These are phyloP conservation scores for Enteromius radiatus DNA, from an alignment of 2,797 vertebrate species.

Conservation along the genomic window DNA sequence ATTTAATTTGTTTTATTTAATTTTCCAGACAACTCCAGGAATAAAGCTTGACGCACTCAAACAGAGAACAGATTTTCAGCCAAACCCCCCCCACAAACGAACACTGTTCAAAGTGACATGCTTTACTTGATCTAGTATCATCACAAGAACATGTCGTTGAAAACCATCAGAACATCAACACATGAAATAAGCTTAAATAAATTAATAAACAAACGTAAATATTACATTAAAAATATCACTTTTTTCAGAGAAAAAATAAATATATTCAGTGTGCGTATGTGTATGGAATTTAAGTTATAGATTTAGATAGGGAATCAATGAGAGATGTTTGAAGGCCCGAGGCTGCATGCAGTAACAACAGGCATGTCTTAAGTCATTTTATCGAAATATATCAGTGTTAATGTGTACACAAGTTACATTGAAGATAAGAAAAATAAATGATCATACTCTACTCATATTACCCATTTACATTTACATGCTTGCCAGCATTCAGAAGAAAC, in stretches of 20 bases:
- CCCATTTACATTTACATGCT: constrained; percentile 37
- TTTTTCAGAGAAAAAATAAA: not conserved
- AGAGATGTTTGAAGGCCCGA: not conserved
- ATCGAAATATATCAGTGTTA: not conserved
- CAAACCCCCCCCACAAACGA: not conserved
- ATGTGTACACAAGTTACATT: constrained; percentile 24
- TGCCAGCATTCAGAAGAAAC: constrained; percentile 37
- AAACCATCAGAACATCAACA: constrained; percentile 14
- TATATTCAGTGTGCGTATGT: not conserved
- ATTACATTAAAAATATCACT: constrained; percentile 4
- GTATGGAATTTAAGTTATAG: not conserved
- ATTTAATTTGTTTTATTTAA: not conserved
- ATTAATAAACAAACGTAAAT: constrained; percentile 4
- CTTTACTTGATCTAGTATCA: constrained; percentile 39
- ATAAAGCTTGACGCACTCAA: not conserved
- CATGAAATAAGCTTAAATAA: constrained; percentile 28
- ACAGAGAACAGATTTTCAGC: not conserved
- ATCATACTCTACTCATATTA: constrained; percentile 20
- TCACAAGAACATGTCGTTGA: constrained; percentile 29
- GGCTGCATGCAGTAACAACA: constrained; percentile 45
- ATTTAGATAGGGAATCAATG: constrained; percentile 1
- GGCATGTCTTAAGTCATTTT: not conserved
- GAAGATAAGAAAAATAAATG: constrained; percentile 40
- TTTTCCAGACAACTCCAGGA: not conserved
- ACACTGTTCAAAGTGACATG: constrained; percentile 1